phyloP scores from a whole-genome alignment of 2,888 invertebrate genomes.

The Cancer borealis region DNA sequence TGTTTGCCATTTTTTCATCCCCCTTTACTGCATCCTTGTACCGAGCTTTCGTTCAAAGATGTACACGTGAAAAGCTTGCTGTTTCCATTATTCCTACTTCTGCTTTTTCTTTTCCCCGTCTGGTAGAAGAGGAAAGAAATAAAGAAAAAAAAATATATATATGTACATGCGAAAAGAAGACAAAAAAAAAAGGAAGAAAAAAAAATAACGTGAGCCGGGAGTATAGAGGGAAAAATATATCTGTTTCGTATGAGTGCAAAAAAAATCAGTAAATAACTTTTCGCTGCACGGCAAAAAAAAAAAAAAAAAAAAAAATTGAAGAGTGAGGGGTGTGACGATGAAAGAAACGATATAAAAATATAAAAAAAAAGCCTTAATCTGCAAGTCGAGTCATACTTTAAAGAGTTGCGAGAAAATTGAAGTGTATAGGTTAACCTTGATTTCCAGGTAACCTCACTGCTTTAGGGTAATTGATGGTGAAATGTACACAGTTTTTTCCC shows the following conservation, averaged over 20 bases:
- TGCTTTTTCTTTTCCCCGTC: not conserved
- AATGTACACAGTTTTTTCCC: not conserved
- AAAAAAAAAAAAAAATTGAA: too few species aligned
- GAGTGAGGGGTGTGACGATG: not conserved
- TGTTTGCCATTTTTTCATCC: not conserved
- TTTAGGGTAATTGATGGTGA: not conserved
- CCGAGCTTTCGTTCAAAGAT: not conserved
- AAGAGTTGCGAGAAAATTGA: not conserved
- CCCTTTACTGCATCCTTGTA: not conserved
- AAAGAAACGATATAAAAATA: not conserved
- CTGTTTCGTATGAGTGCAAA: not conserved
- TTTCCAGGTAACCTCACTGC: not conserved
- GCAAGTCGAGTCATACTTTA: not conserved
- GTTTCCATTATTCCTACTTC: not conserved
- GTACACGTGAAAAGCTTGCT: not conserved
- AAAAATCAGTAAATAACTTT: not conserved
- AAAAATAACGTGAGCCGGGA: not conserved
- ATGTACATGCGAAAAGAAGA: not conserved
- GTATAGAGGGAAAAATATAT: not conserved
- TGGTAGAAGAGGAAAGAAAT: not conserved
- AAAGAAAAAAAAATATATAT: slow-evolving; percentile 4
- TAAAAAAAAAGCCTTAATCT: not conserved
- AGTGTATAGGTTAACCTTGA: not conserved
- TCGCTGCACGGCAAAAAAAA: not conserved
- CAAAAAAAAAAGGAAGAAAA: not conserved